These are phyloP conservation scores for Conus betulinus DNA, from an alignment of 1,140 invertebrate genomes.

Conservation along the genomic window DNA sequence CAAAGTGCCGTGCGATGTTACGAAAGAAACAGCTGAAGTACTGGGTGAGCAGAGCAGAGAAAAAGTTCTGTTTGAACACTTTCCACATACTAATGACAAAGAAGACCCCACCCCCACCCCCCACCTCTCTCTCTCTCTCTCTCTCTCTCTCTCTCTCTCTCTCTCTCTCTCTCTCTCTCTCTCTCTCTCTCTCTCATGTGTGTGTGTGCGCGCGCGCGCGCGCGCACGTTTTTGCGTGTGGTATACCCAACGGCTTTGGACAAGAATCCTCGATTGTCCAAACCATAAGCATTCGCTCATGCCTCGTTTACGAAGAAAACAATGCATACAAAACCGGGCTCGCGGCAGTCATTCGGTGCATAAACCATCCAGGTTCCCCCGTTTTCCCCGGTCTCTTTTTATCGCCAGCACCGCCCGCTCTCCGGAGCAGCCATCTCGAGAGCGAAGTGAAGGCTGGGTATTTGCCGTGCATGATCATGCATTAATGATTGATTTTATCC, in stretches of 20 bases:
- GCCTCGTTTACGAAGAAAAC: slow-evolving; percentile 6
- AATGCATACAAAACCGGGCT: not conserved
- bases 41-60: no score
- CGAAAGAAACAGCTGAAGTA: no score
- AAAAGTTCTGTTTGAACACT: no score
- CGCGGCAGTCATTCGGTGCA: not conserved
- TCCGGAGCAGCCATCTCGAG: not conserved
- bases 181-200: not conserved
- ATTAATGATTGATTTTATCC: slow-evolving; percentile 51
- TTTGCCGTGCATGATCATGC: slow-evolving; percentile 48
- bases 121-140: no score
- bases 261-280: not conserved
- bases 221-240: no score
- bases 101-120: no score
- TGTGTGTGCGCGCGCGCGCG: no score
- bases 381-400: not conserved
- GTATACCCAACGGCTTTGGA: not conserved
- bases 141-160: no score
- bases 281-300: not conserved
- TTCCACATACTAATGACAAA: no score
- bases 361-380: not conserved
- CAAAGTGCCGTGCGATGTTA: no score
- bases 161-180: no score
- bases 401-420: not conserved
- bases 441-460: slow-evolving; percentile 31